phyloP scores from a whole-genome alignment of 1,140 invertebrate species.

The Drosophila lini region DNA sequence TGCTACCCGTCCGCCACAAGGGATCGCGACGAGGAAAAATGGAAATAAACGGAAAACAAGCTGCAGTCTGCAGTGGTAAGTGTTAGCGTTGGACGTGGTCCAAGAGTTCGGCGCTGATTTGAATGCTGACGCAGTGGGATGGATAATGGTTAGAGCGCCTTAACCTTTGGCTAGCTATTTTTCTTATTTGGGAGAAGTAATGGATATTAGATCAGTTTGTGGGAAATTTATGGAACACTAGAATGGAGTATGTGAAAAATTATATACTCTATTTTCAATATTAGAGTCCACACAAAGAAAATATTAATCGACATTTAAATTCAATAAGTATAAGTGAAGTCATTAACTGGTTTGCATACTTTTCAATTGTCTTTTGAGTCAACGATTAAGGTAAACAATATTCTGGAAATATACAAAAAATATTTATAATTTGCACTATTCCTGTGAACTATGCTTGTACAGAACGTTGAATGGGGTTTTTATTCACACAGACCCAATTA shows the following conservation, averaged over 20 bases:
- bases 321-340: no score
- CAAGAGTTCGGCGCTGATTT: conserved; percentile 31
- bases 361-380: no score
- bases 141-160: conserved; percentile 40
- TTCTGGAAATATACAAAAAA: not conserved
- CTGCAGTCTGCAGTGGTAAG: conserved; percentile 20
- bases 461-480: not conserved
- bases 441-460: not conserved
- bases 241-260: not conserved
- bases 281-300: not conserved
- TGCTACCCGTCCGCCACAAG: conserved; percentile 63
- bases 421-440: no score
- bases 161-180: conserved; percentile 24
- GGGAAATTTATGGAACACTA: not conserved
- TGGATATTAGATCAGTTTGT: not conserved
- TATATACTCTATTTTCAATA: not conserved
- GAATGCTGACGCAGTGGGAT: conserved; percentile 44
- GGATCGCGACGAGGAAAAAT: conserved; percentile 30
- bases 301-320: no score
- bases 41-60: conserved; percentile 21
- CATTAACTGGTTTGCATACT: no score
- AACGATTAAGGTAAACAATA: not conserved
- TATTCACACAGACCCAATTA: not conserved
- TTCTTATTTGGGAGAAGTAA: conserved; percentile 11
- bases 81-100: conserved; percentile 19